Evolutionary conservation across 2,797 vertebrate genomes (phyloP), one percentile per base, ranked within the genome.

Genomic region (Coendou prehensilis): DNA sequence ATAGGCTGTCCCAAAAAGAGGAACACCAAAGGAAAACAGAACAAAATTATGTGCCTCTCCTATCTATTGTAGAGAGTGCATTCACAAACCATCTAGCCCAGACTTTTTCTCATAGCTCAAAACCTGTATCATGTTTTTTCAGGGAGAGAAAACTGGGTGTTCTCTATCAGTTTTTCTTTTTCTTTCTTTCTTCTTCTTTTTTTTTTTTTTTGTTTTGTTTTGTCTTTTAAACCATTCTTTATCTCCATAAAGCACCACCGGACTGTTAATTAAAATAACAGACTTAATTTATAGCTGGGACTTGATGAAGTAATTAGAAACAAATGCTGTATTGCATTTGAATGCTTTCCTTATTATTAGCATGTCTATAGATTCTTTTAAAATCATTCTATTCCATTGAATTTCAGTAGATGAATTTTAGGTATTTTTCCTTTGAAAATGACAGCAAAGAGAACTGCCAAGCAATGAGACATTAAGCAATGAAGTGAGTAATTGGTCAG

Each of bases 261-360:
- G 69, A 93, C 78, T 96, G 89, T 96, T 97, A 94, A 94, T 94
- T 91, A 92, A 97, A 97, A 96, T 91, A 92, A 93, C 63, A 90
- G 64, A 89, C 63, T 57, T 89, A 81, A 94, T 94, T 97, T 95
- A 64, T 96, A 95, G 89, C 33, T 50, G 37, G 30, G 64, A 84
- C 83, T 92, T 85, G 80, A 91, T 71, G 54, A 95, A 97, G 76
- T 88, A 75, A 95, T 92, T 94, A 89, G 84, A 94, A 96, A 96
- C 41, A 96, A 94, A 84, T 80, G 59, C 63, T 92, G 9, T 73
- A 78, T 23, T 89, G 33, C 7, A 54, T 93, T 78, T 87, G 54
- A 78, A 79, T 73, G 71, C 56, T 90, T 89, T 57, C 56, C 47
- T 89, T 87, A 91, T 87, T 93, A 85, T 92, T 85, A 69, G 81